Percentiles rank a stretch among this genome's conserved stretches.
Conservation (phyloP, 2,113 vertebrate genomes). For the Oreotrochilus melanogaster region DNA sequence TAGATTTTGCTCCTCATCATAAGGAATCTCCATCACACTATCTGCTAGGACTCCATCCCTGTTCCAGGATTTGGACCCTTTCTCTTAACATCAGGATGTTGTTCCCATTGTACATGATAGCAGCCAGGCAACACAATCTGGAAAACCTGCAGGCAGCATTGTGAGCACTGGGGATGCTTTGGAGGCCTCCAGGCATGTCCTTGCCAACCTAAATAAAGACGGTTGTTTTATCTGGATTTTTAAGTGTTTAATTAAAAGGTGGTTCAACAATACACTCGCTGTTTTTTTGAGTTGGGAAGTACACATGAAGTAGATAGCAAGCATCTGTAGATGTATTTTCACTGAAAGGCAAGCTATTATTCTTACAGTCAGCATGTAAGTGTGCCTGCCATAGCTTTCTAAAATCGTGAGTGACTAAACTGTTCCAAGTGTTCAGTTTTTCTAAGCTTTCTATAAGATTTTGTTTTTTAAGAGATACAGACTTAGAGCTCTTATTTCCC, state of each 20-base stretch:
- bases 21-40: neutral
- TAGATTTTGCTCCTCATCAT: neutral
- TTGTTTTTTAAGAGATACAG: neutral
- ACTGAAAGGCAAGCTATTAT: neutral
- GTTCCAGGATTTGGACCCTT: neutral
- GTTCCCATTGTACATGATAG: neutral
- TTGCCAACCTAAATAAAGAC: neutral
- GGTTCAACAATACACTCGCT: neutral
- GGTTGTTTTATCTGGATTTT: neutral
- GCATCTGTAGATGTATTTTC: neutral
- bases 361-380: neutral
- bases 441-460: neutral
- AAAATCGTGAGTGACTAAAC: conserved; percentile 4
- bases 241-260: conserved; percentile 20
- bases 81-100: neutral
- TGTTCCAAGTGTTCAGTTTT: neutral
- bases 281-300: neutral
- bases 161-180: neutral
- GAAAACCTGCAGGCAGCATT: neutral
- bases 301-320: neutral
- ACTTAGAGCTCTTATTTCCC: neutral
- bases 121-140: neutral
- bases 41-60: neutral
- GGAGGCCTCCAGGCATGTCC: neutral
- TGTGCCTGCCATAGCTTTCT: neutral